Evolutionary conservation across 2,113 vertebrate species (phyloP).

Genomic region (Ardeotis arabs): DNA sequence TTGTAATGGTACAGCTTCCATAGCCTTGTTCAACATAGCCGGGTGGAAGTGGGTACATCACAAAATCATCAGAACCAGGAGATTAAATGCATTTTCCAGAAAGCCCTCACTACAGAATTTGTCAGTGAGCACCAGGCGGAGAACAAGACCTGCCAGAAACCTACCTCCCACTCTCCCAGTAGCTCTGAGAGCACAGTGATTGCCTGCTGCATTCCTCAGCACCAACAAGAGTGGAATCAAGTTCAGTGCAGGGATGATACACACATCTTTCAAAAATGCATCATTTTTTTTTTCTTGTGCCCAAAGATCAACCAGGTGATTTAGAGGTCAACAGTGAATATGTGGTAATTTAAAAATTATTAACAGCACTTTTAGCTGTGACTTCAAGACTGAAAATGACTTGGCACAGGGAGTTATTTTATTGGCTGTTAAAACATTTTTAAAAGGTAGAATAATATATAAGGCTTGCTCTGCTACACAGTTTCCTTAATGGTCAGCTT

Average conservation of each 20-base stretch:
- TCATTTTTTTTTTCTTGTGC: not conserved
- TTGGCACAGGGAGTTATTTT: not conserved
- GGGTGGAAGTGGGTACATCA: not conserved
- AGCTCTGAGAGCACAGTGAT: not conserved
- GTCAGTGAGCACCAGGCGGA: not conserved
- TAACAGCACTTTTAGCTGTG: not conserved
- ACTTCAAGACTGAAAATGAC: constrained; percentile 21
- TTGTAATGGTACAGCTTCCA: not conserved
- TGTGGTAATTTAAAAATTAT: constrained; percentile 13
- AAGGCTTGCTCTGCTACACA: not conserved
- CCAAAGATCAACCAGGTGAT: not conserved
- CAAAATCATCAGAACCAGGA: not conserved
- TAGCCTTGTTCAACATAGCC: not conserved
- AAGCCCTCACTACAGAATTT: not conserved
- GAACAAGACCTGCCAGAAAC: not conserved
- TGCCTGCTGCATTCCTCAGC: not conserved
- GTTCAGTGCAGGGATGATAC: not conserved
- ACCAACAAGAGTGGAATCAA: not conserved
- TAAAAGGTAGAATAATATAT: not conserved
- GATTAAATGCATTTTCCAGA: not conserved
- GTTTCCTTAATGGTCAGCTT: not conserved
- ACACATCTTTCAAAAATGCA: not conserved
- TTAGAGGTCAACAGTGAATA: not conserved
- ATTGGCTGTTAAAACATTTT: constrained; percentile 19
- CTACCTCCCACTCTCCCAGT: not conserved